A percentile compares a stretch with the other conserved stretches of the same genome.
phyloP scores from a whole-genome alignment of 2,797 vertebrate species.

The Mionectes olivaceus region DNA sequence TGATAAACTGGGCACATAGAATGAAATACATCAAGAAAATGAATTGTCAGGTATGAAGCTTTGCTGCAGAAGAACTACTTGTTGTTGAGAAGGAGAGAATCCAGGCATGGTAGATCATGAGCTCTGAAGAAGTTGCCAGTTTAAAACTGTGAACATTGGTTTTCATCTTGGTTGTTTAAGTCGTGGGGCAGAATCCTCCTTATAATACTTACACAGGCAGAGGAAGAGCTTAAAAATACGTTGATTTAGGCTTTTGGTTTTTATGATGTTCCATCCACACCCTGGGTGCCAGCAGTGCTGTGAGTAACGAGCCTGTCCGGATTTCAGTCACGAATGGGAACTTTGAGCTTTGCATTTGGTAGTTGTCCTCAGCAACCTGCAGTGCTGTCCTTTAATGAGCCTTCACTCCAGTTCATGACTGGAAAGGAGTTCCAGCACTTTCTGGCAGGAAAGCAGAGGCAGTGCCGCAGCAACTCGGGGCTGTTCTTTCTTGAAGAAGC shows the following conservation, averaged over 20 bases:
- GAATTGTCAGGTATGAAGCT: neutral
- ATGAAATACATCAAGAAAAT: neutral
- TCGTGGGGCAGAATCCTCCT: neutral
- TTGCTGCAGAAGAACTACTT: neutral
- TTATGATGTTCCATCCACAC: neutral
- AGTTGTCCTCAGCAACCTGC: neutral
- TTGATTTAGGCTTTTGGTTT: neutral
- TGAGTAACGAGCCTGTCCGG: neutral
- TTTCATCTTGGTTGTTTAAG: neutral
- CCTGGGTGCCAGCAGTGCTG: neutral
- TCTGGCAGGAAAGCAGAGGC: neutral
- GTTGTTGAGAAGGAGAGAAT: neutral
- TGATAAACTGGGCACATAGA: neutral
- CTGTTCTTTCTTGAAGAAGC: neutral
- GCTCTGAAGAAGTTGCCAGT: neutral
- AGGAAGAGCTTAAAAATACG: neutral
- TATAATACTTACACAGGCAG: neutral
- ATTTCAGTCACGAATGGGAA: neutral
- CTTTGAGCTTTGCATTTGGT: neutral
- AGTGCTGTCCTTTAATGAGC: neutral
- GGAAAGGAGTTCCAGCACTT: neutral
- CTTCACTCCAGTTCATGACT: accelerated
- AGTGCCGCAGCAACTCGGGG: neutral
- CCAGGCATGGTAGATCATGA: neutral
- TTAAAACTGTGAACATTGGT: neutral